Percentiles rank a stretch among this genome's conserved stretches.
phyloP scores from a whole-genome alignment of 2,888 invertebrate species.

The Ennomos erosarius region DNA sequence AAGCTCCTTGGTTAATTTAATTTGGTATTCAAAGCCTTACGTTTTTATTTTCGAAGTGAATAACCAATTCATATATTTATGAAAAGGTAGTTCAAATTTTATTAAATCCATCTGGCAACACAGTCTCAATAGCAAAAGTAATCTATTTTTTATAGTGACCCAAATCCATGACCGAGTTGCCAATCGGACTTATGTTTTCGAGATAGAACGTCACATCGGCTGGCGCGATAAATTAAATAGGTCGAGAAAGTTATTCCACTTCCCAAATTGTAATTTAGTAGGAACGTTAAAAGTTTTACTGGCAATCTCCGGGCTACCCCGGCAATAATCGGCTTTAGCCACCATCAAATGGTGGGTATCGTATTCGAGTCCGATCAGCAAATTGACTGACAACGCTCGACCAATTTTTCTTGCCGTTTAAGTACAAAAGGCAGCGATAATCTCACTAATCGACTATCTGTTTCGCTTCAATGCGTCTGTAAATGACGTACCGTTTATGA shows the following conservation, averaged over 20 bases:
- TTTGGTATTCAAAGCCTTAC: neutral
- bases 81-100: slow-evolving; percentile 22
- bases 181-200: slow-evolving; percentile 50
- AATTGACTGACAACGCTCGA: slow-evolving; percentile 56
- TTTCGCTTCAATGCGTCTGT: slow-evolving; percentile 29
- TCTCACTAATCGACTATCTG: slow-evolving; percentile 42
- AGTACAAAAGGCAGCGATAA: slow-evolving; percentile 39
- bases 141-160: slow-evolving; percentile 35
- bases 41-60: neutral
- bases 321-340: slow-evolving; percentile 68
- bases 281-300: slow-evolving; percentile 73
- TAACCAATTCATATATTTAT: neutral
- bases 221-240: slow-evolving; percentile 64
- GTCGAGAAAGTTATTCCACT: slow-evolving; percentile 63
- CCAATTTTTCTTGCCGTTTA: slow-evolving; percentile 52
- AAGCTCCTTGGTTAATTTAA: slow-evolving; percentile 11
- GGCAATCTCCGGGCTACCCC: slow-evolving; percentile 66
- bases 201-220: slow-evolving; percentile 46
- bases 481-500: slow-evolving; percentile 24
- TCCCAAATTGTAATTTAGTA: slow-evolving; percentile 69
- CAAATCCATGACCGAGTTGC: slow-evolving; percentile 41
- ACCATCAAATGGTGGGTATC: slow-evolving; percentile 56
- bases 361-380: slow-evolving; percentile 55
- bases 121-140: slow-evolving; percentile 18
- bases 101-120: slow-evolving; percentile 18